phyloP scores from a whole-genome alignment of 2,888 invertebrate genomes.

The Tetranychus truncatus region DNA sequence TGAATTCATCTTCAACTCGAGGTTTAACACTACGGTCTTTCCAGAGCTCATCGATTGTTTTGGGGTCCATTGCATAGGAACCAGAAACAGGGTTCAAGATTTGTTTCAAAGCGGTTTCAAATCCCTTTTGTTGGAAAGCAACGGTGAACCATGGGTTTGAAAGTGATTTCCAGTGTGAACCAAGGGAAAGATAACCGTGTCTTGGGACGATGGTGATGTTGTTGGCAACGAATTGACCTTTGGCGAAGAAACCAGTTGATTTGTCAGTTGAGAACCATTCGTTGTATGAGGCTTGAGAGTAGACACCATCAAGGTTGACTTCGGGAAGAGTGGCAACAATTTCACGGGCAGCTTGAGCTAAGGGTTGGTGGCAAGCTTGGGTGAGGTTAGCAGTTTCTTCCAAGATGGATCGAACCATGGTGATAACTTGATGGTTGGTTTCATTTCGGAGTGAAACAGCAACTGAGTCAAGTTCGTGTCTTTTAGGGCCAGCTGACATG shows the following conservation, averaged over 20 bases:
- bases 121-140: neutral
- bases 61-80: too few species aligned
- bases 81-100: neutral
- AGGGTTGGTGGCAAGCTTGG: constrained; percentile 23
- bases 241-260: neutral
- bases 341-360: constrained; percentile 17
- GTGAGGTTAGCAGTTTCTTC: constrained; percentile 27
- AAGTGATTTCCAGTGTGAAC: neutral
- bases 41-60: neutral
- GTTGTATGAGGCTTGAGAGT: constrained; percentile 14
- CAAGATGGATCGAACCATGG: constrained; percentile 31
- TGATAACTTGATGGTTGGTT: constrained; percentile 29
- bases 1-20: constrained; percentile 15
- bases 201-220: neutral
- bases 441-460: constrained; percentile 32
- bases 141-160: neutral
- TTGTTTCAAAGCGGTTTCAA: neutral
- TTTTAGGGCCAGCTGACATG: constrained; percentile 29
- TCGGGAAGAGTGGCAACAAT: constrained; percentile 16
- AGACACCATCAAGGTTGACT: constrained; percentile 14
- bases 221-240: constrained; percentile 7
- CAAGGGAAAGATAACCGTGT: neutral
- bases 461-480: constrained; percentile 31
- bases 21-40: too few species aligned
- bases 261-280: constrained; percentile 7